Conservation (phyloP, 2,113 vertebrate genomes). For the Alligator mississippiensis region DNA sequence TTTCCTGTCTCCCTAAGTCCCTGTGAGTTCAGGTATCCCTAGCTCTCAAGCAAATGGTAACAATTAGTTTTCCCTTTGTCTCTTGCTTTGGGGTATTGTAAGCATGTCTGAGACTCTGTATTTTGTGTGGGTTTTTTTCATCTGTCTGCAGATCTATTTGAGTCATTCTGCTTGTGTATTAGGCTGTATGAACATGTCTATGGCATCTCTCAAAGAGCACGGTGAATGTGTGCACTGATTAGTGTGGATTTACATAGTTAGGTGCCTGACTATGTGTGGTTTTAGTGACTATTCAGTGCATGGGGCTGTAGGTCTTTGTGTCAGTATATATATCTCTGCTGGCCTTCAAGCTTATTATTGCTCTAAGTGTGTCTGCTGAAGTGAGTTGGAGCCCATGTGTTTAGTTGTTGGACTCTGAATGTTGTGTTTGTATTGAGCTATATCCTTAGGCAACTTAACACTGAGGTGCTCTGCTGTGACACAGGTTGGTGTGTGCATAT, state of each 20-base stretch:
- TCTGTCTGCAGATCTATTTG: neutral
- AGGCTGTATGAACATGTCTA: neutral
- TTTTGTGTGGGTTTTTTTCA: conserved; percentile 28
- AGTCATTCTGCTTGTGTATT: neutral
- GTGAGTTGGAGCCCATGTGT: neutral
- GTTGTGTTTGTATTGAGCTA: conserved; percentile 31
- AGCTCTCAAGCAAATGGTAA: conserved; percentile 44
- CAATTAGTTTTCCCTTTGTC: conserved; percentile 19
- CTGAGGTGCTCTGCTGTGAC: conserved; percentile 22
- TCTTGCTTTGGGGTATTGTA: conserved; percentile 35
- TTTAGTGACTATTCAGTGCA: neutral
- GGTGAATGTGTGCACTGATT: neutral
- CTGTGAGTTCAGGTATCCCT: neutral
- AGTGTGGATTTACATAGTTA: neutral
- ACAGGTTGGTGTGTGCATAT: neutral
- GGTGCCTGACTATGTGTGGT: neutral
- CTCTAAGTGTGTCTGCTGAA: conserved; percentile 5
- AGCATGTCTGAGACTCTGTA: conserved; percentile 49
- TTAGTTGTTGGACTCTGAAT: neutral
- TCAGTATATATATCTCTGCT: conserved; percentile 34
- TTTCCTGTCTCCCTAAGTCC: conserved; percentile 20
- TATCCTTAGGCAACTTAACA: conserved; percentile 31
- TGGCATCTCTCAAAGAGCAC: neutral
- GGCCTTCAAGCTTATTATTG: neutral
- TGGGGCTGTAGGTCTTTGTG: conserved; percentile 39